These are phyloP conservation scores for Catamblyrhynchus diadema DNA, from an alignment of 2,797 vertebrate species.

Conservation along the genomic window DNA sequence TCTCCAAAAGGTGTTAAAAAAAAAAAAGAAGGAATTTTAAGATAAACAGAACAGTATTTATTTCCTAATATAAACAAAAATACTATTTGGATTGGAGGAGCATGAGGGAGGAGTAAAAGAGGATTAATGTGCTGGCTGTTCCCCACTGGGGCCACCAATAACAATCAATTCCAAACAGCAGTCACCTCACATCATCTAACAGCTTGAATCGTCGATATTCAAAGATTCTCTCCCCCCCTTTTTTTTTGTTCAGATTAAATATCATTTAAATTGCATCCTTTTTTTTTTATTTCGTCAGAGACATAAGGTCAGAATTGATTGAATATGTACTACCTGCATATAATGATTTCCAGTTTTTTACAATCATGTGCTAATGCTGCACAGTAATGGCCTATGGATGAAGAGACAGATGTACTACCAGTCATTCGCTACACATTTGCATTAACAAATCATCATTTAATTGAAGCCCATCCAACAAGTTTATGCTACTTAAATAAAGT, in stretches of 20 bases:
- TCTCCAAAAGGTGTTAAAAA: background rate
- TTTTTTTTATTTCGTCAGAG: slow-evolving; percentile 73
- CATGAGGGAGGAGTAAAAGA: slow-evolving; percentile 61
- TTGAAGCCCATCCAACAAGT: slow-evolving; percentile 84
- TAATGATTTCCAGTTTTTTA: slow-evolving; percentile 80
- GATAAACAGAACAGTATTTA: slow-evolving; percentile 51
- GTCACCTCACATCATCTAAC: slow-evolving; percentile 69
- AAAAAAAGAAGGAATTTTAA: background rate
- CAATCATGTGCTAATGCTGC: slow-evolving; percentile 77
- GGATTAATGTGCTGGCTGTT: slow-evolving; percentile 57
- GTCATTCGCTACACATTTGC: slow-evolving; percentile 81
- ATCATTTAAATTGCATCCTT: slow-evolving; percentile 66
- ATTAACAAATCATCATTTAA: slow-evolving; percentile 86
- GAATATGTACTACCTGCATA: slow-evolving; percentile 79
- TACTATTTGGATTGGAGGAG: slow-evolving; percentile 59
- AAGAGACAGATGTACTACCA: slow-evolving; percentile 82
- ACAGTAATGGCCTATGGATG: slow-evolving; percentile 81
- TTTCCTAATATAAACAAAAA: slow-evolving; percentile 67
- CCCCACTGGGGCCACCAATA: slow-evolving; percentile 67
- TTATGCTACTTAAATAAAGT: slow-evolving; percentile 86
- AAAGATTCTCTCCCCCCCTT: slow-evolving; percentile 7
- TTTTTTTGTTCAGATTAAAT: slow-evolving; percentile 69
- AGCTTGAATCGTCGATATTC: slow-evolving; percentile 67
- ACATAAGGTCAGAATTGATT: slow-evolving; percentile 82
- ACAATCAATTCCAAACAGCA: slow-evolving; percentile 66